phyloP scores from a whole-genome alignment of 2,113 vertebrate species.

The Leucopsar rothschildi region DNA sequence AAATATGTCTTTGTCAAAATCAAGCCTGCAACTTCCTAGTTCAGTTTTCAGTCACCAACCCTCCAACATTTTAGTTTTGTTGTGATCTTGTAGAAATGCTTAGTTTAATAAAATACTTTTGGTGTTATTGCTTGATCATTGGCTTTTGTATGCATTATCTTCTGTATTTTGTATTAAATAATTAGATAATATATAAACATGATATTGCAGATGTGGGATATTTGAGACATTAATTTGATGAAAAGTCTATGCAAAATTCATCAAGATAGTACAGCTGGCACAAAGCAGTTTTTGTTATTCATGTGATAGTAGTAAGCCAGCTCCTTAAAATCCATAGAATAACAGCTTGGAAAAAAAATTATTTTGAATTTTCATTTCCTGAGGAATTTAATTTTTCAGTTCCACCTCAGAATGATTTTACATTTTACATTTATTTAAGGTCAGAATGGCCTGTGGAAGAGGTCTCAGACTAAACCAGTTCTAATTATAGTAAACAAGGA shows the following conservation, averaged over 20 bases:
- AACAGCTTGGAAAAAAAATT: not conserved
- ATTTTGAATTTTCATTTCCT: not conserved
- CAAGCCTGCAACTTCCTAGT: not conserved
- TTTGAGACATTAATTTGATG: not conserved
- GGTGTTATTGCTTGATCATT: not conserved
- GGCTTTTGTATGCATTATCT: not conserved
- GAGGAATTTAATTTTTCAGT: not conserved
- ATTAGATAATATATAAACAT: not conserved
- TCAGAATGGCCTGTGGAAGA: not conserved
- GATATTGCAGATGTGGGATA: not conserved
- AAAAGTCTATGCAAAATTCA: constrained; percentile 2
- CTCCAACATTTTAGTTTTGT: not conserved
- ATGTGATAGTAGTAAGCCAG: not conserved
- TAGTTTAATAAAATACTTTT: not conserved
- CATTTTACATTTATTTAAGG: not conserved
- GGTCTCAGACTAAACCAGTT: not conserved
- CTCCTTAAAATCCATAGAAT: not conserved
- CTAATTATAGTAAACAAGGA: not conserved
- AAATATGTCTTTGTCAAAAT: not conserved
- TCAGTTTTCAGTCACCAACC: not conserved
- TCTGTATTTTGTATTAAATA: not conserved
- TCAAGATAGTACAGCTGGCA: not conserved
- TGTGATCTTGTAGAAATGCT: not conserved
- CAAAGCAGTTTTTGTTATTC: not conserved
- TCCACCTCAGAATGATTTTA: not conserved